Conservation (phyloP, 2,888 invertebrate genomes). For the Adineta ricciae region DNA sequence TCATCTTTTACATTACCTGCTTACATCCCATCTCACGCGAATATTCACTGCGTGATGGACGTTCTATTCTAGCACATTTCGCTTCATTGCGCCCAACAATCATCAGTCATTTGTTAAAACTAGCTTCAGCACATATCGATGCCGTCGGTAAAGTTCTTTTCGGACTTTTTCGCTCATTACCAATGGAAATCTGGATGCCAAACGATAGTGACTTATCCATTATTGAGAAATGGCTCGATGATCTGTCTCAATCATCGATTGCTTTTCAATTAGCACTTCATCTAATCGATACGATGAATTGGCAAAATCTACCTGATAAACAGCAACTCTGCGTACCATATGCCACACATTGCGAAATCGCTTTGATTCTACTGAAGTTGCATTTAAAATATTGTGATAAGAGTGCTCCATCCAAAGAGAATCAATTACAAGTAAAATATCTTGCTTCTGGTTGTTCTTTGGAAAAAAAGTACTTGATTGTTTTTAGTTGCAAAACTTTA, state of each 20-base stretch:
- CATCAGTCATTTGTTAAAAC: not conserved
- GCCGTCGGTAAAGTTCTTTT: constrained; percentile 8
- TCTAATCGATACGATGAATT: constrained; percentile 13
- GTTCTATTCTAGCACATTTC: constrained; percentile 18
- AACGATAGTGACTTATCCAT: not conserved
- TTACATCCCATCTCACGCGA: constrained; percentile 19
- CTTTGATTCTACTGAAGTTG: not conserved
- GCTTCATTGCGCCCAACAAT: not conserved
- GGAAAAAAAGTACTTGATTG: not conserved
- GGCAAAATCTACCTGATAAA: not conserved
- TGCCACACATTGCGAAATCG: not conserved
- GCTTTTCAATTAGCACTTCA: not conserved
- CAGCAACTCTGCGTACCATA: not conserved
- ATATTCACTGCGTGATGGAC: constrained; percentile 13
- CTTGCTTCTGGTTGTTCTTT: too few species aligned
- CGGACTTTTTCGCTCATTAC: not conserved
- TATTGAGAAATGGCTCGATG: constrained; percentile 1
- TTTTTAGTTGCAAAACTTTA: not conserved
- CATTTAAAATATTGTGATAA: constrained; percentile 20
- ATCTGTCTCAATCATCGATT: not conserved
- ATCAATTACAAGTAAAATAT: constrained; percentile 14
- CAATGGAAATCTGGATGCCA: not conserved
- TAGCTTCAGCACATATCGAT: not conserved
- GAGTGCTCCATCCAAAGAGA: not conserved
- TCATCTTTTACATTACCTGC: not conserved